Percentiles rank a stretch among this genome's conserved stretches.
These are phyloP conservation scores for Anadara kagoshimensis DNA, from an alignment of 1,140 invertebrate species.

Conservation along the genomic window DNA sequence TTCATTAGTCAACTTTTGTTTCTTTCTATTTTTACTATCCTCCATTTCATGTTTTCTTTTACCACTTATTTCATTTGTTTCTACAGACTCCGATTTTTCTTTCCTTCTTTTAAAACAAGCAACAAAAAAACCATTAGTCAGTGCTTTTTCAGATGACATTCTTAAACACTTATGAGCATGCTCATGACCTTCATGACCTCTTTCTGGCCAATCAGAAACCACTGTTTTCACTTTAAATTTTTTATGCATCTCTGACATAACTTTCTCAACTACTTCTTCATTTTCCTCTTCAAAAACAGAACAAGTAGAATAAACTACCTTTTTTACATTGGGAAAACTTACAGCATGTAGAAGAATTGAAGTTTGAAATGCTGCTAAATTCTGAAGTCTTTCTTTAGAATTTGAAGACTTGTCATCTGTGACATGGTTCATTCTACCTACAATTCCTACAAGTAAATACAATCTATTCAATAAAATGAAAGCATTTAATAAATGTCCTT, in stretches of 20 bases:
- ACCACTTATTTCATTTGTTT: background rate
- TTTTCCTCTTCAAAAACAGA: slow-evolving; percentile 93
- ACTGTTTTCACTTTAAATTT: slow-evolving; percentile 52
- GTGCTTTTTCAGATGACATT: slow-evolving; percentile 82
- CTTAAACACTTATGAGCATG: slow-evolving; percentile 82
- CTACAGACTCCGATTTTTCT: background rate
- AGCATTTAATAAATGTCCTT: too few species aligned
- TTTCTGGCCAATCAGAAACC: slow-evolving; percentile 63
- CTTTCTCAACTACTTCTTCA: slow-evolving; percentile 86
- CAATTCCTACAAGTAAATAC: slow-evolving; percentile 76
- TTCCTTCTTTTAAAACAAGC: slow-evolving; percentile 82
- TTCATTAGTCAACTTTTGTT: too few species aligned
- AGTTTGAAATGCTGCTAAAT: slow-evolving; percentile 87
- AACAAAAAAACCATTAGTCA: slow-evolving; percentile 95
- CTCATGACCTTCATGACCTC: slow-evolving; percentile 61
- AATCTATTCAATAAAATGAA: background rate
- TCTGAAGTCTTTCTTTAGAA: slow-evolving; percentile 54
- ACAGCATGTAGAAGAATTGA: slow-evolving; percentile 90
- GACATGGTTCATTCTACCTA: slow-evolving; percentile 60
- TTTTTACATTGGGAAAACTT: slow-evolving; percentile 87
- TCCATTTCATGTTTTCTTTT: too few species aligned
- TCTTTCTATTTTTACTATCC: too few species aligned
- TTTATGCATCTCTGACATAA: slow-evolving; percentile 63
- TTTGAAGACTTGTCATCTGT: slow-evolving; percentile 47
- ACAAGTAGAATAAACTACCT: slow-evolving; percentile 96